Percentiles rank a stretch among this genome's conserved stretches.
Conservation (phyloP, 2,888 invertebrate genomes). For the Drosophila atripex region DNA sequence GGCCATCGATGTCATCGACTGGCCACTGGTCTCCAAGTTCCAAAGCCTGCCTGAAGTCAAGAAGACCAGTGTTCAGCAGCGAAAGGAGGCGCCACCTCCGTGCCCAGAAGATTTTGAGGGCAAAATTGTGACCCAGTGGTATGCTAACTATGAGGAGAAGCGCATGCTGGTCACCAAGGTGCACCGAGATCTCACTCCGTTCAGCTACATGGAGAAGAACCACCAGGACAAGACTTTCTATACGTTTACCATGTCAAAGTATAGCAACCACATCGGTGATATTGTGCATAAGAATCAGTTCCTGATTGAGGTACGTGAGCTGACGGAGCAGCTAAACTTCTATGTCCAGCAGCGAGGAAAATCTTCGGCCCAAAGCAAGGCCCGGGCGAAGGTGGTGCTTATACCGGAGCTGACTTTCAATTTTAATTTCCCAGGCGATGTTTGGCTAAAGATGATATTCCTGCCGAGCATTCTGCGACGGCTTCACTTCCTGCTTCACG, state of each 20-base stretch:
- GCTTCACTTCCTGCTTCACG: slow-evolving; percentile 80
- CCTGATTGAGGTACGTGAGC: slow-evolving; percentile 90
- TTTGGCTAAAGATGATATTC: slow-evolving; percentile 94
- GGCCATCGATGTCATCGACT: slow-evolving; percentile 85
- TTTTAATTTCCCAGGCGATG: slow-evolving; percentile 88
- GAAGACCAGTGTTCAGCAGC: slow-evolving; percentile 84
- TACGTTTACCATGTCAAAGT: slow-evolving; percentile 91
- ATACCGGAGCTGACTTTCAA: slow-evolving; percentile 94
- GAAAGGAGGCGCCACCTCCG: slow-evolving; percentile 84
- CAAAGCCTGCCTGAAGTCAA: slow-evolving; percentile 83
- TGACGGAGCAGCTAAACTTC: slow-evolving; percentile 82
- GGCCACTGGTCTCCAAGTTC: slow-evolving; percentile 85
- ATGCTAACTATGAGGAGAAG: slow-evolving; percentile 85
- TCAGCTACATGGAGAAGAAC: slow-evolving; percentile 87
- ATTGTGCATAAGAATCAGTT: slow-evolving; percentile 88
- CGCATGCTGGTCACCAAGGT: slow-evolving; percentile 90
- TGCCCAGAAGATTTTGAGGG: slow-evolving; percentile 87
- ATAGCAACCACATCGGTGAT: slow-evolving; percentile 85
- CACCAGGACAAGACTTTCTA: slow-evolving; percentile 86
- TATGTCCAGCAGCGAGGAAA: slow-evolving; percentile 76
- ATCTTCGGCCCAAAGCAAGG: slow-evolving; percentile 78
- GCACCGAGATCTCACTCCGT: slow-evolving; percentile 87
- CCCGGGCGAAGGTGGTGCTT: slow-evolving; percentile 86
- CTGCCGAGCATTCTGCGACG: slow-evolving; percentile 94
- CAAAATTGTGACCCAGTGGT: slow-evolving; percentile 94